phyloP scores from a whole-genome alignment of 1,140 invertebrate species.

The Papilio dardanus region DNA sequence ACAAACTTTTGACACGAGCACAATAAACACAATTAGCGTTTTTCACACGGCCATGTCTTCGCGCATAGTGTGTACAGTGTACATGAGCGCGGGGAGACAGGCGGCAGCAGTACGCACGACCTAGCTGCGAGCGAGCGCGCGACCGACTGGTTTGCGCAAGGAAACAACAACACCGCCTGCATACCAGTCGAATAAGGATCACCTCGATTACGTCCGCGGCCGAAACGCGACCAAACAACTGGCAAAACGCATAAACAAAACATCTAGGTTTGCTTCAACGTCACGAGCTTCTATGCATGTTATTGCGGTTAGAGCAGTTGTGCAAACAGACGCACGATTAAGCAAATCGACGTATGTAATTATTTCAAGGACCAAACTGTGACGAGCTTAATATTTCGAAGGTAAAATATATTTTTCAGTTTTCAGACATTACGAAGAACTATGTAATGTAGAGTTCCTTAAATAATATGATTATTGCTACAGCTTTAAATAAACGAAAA shows the following conservation, averaged over 20 bases:
- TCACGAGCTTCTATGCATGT: constrained; percentile 28
- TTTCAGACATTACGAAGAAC: no score
- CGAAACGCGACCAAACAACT: constrained; percentile 65
- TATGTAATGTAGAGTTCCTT: no score
- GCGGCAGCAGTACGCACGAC: constrained; percentile 52
- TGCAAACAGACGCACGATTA: constrained; percentile 51
- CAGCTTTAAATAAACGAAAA: not conserved
- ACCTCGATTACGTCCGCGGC: constrained; percentile 73
- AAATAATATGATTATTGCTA: not conserved
- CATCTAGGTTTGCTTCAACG: constrained; percentile 50
- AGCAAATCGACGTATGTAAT: constrained; percentile 22
- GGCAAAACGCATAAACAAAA: constrained; percentile 61
- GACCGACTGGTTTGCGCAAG: constrained; percentile 75
- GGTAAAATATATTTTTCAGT: not conserved
- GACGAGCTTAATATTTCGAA: not conserved
- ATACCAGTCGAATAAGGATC: constrained; percentile 78
- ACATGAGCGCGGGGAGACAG: constrained; percentile 15
- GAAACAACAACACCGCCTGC: constrained; percentile 59
- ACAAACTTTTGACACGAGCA: constrained; percentile 50
- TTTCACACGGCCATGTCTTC: constrained; percentile 60
- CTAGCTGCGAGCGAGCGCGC: constrained; percentile 52
- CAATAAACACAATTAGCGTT: constrained; percentile 55
- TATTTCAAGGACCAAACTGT: not conserved
- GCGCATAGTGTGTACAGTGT: constrained; percentile 33
- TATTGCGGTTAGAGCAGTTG: constrained; percentile 45